These are phyloP conservation scores for Chrysotoxum bicinctum DNA, from an alignment of 2,888 invertebrate species.

Conservation along the genomic window DNA sequence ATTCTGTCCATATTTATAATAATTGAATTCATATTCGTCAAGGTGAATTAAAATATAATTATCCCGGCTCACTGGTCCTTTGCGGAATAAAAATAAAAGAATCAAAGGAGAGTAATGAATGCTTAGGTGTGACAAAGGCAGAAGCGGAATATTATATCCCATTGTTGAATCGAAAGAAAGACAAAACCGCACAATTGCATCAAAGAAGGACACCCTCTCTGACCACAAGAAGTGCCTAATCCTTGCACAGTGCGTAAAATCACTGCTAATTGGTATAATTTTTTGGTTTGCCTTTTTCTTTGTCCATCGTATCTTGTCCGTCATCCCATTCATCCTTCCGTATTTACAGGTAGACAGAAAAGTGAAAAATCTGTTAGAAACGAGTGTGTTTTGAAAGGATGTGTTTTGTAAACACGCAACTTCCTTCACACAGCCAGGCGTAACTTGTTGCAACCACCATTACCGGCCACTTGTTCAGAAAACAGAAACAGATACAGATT, in stretches of 20 bases:
- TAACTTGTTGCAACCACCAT: constrained; percentile 68
- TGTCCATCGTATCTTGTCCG: not conserved
- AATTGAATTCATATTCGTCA: constrained; percentile 12
- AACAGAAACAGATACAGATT: not conserved
- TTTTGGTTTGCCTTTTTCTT: constrained; percentile 24
- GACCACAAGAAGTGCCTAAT: constrained; percentile 58
- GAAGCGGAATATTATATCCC: not conserved
- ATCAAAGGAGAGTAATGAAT: not conserved
- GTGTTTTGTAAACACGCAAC: constrained; percentile 71
- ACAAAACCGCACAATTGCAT: constrained; percentile 62
- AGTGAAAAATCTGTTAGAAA: constrained; percentile 3
- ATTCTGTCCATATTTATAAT: not conserved
- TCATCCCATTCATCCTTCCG: constrained; percentile 34
- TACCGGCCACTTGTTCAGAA: constrained; percentile 51
- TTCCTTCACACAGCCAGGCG: constrained; percentile 62
- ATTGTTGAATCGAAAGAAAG: constrained; percentile 17
- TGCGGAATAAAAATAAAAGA: constrained; percentile 7
- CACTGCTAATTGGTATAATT: constrained; percentile 61
- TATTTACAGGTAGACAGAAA: constrained; percentile 52
- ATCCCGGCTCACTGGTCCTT: not conserved
- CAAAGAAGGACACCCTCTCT: constrained; percentile 46
- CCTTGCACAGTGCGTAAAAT: constrained; percentile 66
- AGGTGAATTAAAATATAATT: constrained; percentile 27
- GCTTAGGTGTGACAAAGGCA: constrained; percentile 31
- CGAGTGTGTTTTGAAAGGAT: constrained; percentile 42